Conservation (phyloP, 1,140 invertebrate species). For the Diploscapter pachys region DNA sequence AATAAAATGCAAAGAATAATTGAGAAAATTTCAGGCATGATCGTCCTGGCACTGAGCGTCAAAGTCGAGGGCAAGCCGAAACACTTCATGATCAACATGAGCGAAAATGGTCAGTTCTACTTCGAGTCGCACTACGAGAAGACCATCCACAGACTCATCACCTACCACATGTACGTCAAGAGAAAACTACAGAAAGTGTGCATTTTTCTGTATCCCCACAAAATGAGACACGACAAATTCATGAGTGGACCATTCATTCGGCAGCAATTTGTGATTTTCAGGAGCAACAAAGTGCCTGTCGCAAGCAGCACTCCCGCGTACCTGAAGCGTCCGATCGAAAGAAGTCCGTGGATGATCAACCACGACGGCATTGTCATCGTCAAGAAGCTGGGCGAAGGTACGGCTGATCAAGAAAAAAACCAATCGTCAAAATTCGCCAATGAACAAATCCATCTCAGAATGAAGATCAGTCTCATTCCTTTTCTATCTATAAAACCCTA, state of each 20-base stretch:
- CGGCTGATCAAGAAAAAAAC: slow-evolving; percentile 32
- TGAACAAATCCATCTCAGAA: neutral
- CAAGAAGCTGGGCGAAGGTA: slow-evolving; percentile 50
- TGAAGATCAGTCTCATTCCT: too few species aligned
- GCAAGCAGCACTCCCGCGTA: slow-evolving; percentile 18
- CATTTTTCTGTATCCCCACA: too few species aligned
- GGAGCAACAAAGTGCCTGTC: slow-evolving; percentile 25
- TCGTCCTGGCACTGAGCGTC: slow-evolving; percentile 33
- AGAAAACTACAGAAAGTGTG: too few species aligned
- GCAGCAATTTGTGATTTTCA: slow-evolving; percentile 10
- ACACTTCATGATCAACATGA: slow-evolving; percentile 41
- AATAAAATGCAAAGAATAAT: too few species aligned
- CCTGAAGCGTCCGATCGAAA: slow-evolving; percentile 38
- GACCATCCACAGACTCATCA: slow-evolving; percentile 31
- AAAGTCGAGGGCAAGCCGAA: slow-evolving; percentile 21
- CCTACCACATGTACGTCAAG: slow-evolving; percentile 27
- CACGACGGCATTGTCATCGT: slow-evolving; percentile 42
- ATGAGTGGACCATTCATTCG: neutral
- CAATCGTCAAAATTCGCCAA: too few species aligned
- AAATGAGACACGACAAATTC: neutral
- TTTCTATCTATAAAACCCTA: too few species aligned
- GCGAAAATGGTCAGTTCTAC: slow-evolving; percentile 25
- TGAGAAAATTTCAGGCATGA: neutral
- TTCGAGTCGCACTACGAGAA: slow-evolving; percentile 37
- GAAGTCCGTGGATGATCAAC: slow-evolving; percentile 46